phyloP scores from a whole-genome alignment of 2,797 vertebrate genomes.

The Tokudaia muenninki region DNA sequence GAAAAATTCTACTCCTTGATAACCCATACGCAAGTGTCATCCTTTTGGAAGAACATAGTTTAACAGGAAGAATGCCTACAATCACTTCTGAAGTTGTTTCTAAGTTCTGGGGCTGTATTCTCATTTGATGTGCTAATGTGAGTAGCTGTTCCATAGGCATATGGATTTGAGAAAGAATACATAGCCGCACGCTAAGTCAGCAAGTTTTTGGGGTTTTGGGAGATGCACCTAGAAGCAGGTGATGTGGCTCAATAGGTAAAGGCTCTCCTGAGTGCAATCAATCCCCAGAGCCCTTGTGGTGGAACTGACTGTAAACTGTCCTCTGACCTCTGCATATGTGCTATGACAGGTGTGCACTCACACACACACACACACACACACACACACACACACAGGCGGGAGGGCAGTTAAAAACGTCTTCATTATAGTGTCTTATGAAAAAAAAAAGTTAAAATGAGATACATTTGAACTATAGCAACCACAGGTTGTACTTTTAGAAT shows the following conservation, averaged over 20 bases:
- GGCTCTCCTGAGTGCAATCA: neutral
- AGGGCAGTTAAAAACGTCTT: neutral
- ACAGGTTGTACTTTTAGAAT: constrained; percentile 33
- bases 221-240: neutral
- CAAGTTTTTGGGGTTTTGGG: neutral
- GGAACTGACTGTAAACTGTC: neutral
- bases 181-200: neutral
- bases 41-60: neutral
- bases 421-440: neutral
- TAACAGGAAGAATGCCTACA: neutral
- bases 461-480: neutral
- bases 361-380: no score
- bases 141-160: neutral
- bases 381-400: neutral
- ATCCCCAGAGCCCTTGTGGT: neutral
- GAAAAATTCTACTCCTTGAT: neutral
- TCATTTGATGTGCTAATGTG: neutral
- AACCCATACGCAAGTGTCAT: neutral
- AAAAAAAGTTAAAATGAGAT: neutral
- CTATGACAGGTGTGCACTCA: neutral
- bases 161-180: neutral
- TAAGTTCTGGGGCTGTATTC: neutral
- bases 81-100: constrained; percentile 33
- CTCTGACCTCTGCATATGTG: neutral
- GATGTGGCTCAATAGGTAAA: neutral